phyloP scores from a whole-genome alignment of 2,113 vertebrate genomes.

The Stigmatopora argus region DNA sequence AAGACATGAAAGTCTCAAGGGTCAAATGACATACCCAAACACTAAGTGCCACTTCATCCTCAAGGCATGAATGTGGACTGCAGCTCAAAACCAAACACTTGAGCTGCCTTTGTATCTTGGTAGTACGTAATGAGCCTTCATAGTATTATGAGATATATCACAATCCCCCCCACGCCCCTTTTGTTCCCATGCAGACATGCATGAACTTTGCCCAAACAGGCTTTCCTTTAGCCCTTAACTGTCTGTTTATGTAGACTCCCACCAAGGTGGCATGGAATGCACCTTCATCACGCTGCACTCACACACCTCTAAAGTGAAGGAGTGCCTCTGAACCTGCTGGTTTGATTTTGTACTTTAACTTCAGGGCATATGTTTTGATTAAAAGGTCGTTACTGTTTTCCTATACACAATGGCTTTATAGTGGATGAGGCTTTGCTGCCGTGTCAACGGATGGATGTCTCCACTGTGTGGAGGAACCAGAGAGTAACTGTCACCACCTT shows the following conservation, averaged over 20 bases:
- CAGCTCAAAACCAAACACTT: slow-evolving; percentile 41
- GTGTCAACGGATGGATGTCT: slow-evolving; percentile 56
- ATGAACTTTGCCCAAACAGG: slow-evolving; percentile 50
- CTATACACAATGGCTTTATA: slow-evolving; percentile 65
- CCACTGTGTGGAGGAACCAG: slow-evolving; percentile 51
- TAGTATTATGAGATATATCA: slow-evolving; percentile 28
- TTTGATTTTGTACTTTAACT: slow-evolving; percentile 52
- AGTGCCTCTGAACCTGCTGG: slow-evolving; percentile 63
- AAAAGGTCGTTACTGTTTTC: slow-evolving; percentile 69
- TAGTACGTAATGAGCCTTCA: slow-evolving; percentile 19
- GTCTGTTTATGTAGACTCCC: slow-evolving; percentile 52
- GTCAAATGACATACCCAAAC: slow-evolving; percentile 54
- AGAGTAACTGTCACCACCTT: slow-evolving; percentile 64
- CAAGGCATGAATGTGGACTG: slow-evolving; percentile 50
- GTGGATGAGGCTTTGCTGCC: slow-evolving; percentile 51
- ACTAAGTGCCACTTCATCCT: slow-evolving; percentile 61
- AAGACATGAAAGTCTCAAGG: slow-evolving; percentile 48
- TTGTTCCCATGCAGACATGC: slow-evolving; percentile 38
- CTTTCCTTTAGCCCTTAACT: slow-evolving; percentile 31
- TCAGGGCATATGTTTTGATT: slow-evolving; percentile 69
- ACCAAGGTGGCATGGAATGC: slow-evolving; percentile 50
- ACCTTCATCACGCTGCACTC: slow-evolving; percentile 32
- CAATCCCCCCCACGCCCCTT: background rate
- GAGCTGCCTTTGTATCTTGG: slow-evolving; percentile 30
- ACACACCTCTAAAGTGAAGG: slow-evolving; percentile 30